Base-by-base conservation (phyloP, 1,140 invertebrate species). In the Holcopasites calliopsidis region DNA sequence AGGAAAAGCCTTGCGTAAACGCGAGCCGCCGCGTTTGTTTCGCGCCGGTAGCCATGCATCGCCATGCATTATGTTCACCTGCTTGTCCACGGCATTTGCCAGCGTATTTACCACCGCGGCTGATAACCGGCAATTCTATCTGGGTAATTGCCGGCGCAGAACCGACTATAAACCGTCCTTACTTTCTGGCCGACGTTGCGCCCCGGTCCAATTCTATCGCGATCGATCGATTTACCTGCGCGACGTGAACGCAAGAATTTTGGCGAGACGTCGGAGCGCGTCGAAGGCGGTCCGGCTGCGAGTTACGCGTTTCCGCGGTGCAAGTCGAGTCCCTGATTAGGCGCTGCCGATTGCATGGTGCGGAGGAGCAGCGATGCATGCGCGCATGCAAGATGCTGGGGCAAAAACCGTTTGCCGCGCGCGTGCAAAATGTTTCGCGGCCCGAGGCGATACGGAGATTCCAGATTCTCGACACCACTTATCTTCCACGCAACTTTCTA, bases 381-480 rank as follows among this genome's bases (percentile, higher is more conserved):
- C 81, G 79, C 81, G 76, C 80, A 76, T 65, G 80, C 70, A 71
- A 61, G 75, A 72, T 73, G 81, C 71, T 77, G 77, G n/a, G 77
- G 76, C 77, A 80, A 84, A 83, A 84, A 83, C 72, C 81, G 82
- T 75, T 75, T 26, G 54, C 49, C 64, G 76, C 71, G 79, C 81
- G 82, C 82, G 82, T 83, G 82, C 81, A 84, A 84, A 84, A 81
- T 72, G 81, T 80, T 83, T 84, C 77, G 72, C 64, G 64, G 77
- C 82, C 82, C 65, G 77, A 44, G 77, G 82, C 61, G 40, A 79
- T 68, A 38, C 70, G 81, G 81, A 70, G 82, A 84, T 84, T 84
- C 82, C 82, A 84, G 82, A 84, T 84, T 84, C 82, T 83, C 82
- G 82, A 84, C 81, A 84, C 81, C 81, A 84, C 82, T 84, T 84